These are phyloP conservation scores for Minunthozetes semirufus DNA, from an alignment of 2,888 invertebrate genomes.

Conservation along the genomic window DNA sequence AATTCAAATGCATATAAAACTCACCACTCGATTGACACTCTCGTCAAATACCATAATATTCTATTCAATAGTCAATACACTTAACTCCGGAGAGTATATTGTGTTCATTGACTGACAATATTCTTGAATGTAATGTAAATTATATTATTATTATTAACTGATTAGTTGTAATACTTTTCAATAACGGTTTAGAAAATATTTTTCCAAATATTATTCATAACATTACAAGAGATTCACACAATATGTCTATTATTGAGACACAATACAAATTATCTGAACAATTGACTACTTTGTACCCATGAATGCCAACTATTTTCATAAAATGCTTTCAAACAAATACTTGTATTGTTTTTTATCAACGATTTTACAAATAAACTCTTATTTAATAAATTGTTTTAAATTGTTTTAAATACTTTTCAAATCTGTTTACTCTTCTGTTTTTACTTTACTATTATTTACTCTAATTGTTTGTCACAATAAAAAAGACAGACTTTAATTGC, in stretches of 20 bases:
- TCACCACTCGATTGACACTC: constrained; percentile 18
- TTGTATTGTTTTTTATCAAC: constrained; percentile 1
- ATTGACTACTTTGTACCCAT: background rate
- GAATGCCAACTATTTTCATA: background rate
- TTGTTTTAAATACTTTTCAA: too few relatives aligned
- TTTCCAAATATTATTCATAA: background rate
- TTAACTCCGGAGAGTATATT: background rate
- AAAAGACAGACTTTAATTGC: too few relatives aligned
- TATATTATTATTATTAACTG: background rate
- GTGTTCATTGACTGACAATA: background rate
- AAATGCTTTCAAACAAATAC: constrained; percentile 1
- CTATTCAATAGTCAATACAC: constrained; percentile 12
- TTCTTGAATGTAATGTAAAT: constrained; percentile 2
- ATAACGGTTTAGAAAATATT: constrained; percentile 6
- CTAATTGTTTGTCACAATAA: too few relatives aligned
- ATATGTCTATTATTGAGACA: constrained; percentile 6
- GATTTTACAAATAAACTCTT: constrained; percentile 1
- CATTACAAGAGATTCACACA: background rate
- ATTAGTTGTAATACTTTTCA: background rate
- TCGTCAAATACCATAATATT: constrained; percentile 9
- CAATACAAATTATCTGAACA: constrained; percentile 6
- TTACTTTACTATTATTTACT: background rate
- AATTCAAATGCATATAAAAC: constrained; percentile 4
- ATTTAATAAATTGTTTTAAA: too few relatives aligned
- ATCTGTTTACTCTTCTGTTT: background rate